Evolutionary conservation across 92 coral and sea anemone genomes (phyloP).

Genomic region (Phenganax marumi): DNA sequence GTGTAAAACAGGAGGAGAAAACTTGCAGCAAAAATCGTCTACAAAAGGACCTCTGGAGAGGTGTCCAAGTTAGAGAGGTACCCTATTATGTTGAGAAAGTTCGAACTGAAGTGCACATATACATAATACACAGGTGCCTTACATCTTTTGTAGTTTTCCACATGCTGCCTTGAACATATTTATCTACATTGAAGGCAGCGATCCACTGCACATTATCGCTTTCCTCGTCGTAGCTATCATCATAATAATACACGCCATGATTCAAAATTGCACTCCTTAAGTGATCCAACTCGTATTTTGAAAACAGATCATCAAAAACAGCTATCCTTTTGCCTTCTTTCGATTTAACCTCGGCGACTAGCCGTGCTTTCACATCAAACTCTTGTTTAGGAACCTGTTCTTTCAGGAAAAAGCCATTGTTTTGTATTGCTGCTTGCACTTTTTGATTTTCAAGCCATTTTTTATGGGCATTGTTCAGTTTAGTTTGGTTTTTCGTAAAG

Average conservation of each 20-base stretch:
- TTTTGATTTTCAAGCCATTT: constrained; percentile 55
- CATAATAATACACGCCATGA: constrained; percentile 87
- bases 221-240: constrained; percentile 76
- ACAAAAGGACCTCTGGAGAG: no score
- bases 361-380: constrained; percentile 39
- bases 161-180: constrained; percentile 71
- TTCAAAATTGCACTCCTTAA: constrained; percentile 70
- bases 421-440: constrained; percentile 51
- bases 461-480: constrained; percentile 55
- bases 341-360: constrained; percentile 62
- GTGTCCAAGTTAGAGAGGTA: no score
- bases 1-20: no score
- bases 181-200: constrained; percentile 82
- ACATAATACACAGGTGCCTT: neutral
- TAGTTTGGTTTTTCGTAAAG: constrained; percentile 76
- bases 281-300: constrained; percentile 77
- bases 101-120: neutral
- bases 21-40: no score
- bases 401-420: constrained; percentile 70
- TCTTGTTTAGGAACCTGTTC: constrained; percentile 55
- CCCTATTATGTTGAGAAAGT: no score
- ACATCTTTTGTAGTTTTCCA: constrained; percentile 91
- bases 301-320: constrained; percentile 89
- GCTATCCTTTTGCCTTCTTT: constrained; percentile 68
- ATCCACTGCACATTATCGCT: constrained; percentile 99